A percentile compares a stretch with the other conserved stretches of the same genome.
phyloP scores from a whole-genome alignment of 1,140 invertebrate genomes.

The Saccostrea echinata region DNA sequence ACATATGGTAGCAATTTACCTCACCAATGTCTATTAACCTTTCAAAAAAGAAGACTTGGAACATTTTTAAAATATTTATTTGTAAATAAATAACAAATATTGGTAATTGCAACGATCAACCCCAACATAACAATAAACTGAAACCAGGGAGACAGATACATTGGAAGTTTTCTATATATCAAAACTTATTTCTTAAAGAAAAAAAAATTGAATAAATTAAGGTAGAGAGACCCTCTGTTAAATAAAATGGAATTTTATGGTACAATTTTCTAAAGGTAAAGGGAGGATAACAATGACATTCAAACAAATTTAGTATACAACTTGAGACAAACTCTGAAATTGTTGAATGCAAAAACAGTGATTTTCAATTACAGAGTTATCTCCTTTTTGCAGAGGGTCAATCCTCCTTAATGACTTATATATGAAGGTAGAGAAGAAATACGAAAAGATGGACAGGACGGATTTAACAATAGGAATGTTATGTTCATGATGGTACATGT shows the following conservation, averaged over 20 bases:
- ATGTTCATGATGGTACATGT: not conserved
- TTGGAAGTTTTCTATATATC: too few species aligned
- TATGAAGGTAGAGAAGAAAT: not conserved
- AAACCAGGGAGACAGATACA: conserved; percentile 4
- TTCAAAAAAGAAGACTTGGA: not conserved
- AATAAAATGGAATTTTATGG: not conserved
- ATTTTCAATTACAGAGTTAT: too few species aligned
- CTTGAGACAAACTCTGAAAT: too few species aligned
- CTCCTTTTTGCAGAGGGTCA: too few species aligned
- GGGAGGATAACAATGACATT: not conserved
- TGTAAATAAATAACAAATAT: conserved; percentile 33
- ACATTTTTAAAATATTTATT: not conserved
- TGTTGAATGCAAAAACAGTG: too few species aligned
- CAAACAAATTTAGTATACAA: not conserved
- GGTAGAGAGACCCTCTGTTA: too few species aligned
- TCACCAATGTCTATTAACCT: too few species aligned
- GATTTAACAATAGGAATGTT: conserved; percentile 24
- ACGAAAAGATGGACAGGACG: not conserved
- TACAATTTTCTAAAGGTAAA: not conserved
- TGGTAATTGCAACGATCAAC: conserved; percentile 30
- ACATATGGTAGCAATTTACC: too few species aligned
- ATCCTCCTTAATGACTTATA: too few species aligned
- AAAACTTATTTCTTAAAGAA: too few species aligned
- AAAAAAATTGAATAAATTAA: too few species aligned
- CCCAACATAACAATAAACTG: conserved; percentile 29